phyloP scores from a whole-genome alignment of 2,113 vertebrate genomes.

The Psittacus erithacus region DNA sequence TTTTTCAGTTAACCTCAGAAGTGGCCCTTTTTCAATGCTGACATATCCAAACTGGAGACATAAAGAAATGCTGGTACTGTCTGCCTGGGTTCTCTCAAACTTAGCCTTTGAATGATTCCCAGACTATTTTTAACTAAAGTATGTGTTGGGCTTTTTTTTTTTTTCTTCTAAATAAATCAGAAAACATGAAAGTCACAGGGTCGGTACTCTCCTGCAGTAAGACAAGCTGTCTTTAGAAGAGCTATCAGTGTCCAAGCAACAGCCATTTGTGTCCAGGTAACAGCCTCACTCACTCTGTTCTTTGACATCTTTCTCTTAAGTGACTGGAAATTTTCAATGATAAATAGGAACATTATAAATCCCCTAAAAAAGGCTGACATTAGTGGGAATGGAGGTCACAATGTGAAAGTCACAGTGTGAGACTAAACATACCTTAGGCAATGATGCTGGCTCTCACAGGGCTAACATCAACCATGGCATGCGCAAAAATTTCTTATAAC shows the following conservation, averaged over 20 bases:
- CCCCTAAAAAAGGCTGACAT: neutral
- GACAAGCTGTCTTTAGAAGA: neutral
- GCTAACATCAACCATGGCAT: neutral
- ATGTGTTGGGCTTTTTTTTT: rapidly evolving
- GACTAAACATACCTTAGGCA: neutral
- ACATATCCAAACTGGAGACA: neutral
- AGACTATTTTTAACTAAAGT: neutral
- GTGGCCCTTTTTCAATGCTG: neutral
- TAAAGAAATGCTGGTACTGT: neutral
- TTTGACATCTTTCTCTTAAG: neutral
- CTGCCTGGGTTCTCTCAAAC: neutral
- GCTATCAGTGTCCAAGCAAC: neutral
- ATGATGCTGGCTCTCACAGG: neutral
- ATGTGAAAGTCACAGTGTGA: neutral
- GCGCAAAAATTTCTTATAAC: neutral
- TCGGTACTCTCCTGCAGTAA: neutral
- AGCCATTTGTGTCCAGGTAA: slow-evolving; percentile 20
- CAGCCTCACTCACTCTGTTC: neutral
- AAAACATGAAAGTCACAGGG: neutral
- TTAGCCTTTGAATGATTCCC: neutral
- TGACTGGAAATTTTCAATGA: slow-evolving; percentile 2
- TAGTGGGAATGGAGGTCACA: neutral
- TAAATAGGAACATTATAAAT: neutral
- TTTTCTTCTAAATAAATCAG: neutral
- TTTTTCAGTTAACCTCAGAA: neutral